These are phyloP conservation scores for Ptychodera flava DNA, from an alignment of 35 echinoderm and acorn worm genomes.

Conservation along the genomic window DNA sequence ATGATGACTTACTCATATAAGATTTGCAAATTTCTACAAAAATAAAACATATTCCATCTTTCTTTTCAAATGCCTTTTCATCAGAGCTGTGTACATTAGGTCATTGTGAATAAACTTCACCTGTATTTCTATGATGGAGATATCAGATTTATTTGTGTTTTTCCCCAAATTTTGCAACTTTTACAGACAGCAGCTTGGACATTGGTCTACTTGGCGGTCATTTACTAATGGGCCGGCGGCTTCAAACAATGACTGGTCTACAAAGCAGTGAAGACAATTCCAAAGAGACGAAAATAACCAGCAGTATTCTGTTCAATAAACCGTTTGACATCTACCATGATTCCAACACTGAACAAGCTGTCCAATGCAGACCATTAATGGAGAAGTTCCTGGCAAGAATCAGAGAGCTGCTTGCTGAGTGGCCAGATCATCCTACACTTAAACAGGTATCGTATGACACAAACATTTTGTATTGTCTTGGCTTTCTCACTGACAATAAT, in stretches of 20 bases:
- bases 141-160: too few relatives aligned
- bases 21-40: too few relatives aligned
- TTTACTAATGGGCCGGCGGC: conserved; percentile 29
- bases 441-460: too few relatives aligned
- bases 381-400: conserved; percentile 53
- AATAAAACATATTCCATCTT: too few relatives aligned
- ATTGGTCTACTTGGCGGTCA: conserved; percentile 50
- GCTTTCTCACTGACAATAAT: too few relatives aligned
- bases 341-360: conserved; percentile 53
- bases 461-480: too few relatives aligned
- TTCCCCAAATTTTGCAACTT: too few relatives aligned
- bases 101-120: too few relatives aligned
- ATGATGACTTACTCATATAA: too few relatives aligned
- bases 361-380: conserved; percentile 68
- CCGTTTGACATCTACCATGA: conserved; percentile 95
- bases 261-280: neutral
- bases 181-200: conserved; percentile 34
- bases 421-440: conserved; percentile 91
- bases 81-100: too few relatives aligned
- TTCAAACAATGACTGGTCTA: neutral
- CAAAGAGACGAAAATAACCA: conserved; percentile 16
- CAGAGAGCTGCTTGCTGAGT: conserved; percentile 50
- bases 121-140: too few relatives aligned
- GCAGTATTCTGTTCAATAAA: conserved; percentile 26
- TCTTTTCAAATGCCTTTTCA: too few relatives aligned